A percentile compares a stretch with the other conserved stretches of the same genome.
Conservation (phyloP, 1,140 invertebrate species). For the Lucilia sericata region DNA sequence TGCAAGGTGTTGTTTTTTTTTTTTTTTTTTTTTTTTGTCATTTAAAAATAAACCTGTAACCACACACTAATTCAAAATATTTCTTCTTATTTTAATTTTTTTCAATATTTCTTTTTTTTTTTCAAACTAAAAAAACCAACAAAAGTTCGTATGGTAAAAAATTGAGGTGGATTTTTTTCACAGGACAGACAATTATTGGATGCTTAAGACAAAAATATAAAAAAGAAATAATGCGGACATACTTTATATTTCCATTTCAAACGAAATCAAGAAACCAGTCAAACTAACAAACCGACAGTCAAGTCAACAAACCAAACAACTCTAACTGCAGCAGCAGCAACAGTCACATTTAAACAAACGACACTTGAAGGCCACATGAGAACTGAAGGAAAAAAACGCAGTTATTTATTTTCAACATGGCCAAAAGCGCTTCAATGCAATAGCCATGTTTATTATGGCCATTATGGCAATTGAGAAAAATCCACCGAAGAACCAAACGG, state of each 20-base stretch:
- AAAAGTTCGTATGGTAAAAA: not conserved
- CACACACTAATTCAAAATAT: not conserved
- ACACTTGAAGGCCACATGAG: conserved; percentile 41
- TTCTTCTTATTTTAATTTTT: not conserved
- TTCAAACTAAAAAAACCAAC: not conserved
- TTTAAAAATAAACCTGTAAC: not conserved
- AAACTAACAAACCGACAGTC: not conserved
- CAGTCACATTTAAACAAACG: not conserved
- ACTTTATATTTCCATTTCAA: conserved; percentile 12
- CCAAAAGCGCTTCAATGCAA: conserved; percentile 4
- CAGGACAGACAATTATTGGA: not conserved
- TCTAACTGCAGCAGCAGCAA: too few relatives aligned
- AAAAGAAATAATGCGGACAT: not conserved
- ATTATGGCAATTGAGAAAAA: not conserved
- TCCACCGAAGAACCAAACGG: not conserved
- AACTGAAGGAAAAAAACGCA: conserved; percentile 13
- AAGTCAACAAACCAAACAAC: too few relatives aligned
- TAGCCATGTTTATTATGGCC: conserved; percentile 15
- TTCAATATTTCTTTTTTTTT: not conserved
- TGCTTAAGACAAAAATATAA: not conserved
- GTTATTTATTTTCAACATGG: not conserved
- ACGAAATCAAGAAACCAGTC: not conserved
- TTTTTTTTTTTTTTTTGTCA: too few relatives aligned
- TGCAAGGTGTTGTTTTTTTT: too few relatives aligned
- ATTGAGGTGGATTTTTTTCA: conserved; percentile 16